These are phyloP conservation scores for Chaetogeoica ovagalla DNA, from an alignment of 2,888 invertebrate genomes.

Conservation along the genomic window DNA sequence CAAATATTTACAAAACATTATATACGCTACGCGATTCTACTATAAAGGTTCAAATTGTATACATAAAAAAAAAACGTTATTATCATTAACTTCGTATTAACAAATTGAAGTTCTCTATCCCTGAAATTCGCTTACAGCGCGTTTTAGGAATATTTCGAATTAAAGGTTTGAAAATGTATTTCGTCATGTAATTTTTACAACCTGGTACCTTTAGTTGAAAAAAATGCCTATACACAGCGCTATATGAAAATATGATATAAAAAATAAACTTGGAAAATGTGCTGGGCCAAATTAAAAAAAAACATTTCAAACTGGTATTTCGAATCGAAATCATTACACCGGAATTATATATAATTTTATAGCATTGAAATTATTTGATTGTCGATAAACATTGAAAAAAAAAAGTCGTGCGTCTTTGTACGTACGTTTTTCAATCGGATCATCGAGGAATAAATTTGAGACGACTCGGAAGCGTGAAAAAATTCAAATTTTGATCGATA, in stretches of 20 bases:
- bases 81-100: conserved; percentile 4
- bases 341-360: no score
- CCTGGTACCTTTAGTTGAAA: background rate
- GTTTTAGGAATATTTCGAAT: conserved; percentile 10
- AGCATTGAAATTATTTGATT: no score
- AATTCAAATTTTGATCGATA: no score
- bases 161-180: conserved; percentile 13
- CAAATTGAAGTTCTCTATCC: conserved; percentile 22
- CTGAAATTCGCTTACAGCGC: background rate
- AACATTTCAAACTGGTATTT: no score
- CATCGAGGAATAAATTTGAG: no score
- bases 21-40: no score
- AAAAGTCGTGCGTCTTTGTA: no score
- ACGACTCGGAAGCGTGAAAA: no score
- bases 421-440: no score
- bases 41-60: background rate
- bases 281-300: no score
- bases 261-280: background rate
- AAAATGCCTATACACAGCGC: background rate
- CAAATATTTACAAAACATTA: background rate
- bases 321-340: no score
- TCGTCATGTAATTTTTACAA: background rate
- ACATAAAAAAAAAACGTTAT: background rate
- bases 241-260: background rate
- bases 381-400: no score